Base-by-base conservation (phyloP, 2,888 invertebrate species). In the Drosophila diplacantha region DNA sequence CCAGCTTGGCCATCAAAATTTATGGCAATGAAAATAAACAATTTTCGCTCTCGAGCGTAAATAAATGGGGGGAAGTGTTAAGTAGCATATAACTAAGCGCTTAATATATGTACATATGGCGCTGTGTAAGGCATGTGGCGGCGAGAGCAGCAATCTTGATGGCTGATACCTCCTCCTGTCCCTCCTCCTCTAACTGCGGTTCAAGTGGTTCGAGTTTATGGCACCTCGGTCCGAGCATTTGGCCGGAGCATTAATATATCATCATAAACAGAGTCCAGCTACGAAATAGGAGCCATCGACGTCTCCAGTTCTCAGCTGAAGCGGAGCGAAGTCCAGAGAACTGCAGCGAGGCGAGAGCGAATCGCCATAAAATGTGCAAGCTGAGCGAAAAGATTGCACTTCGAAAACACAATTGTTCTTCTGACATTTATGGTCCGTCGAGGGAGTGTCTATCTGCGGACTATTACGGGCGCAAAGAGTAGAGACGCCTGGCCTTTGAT, bases 21-120 rank as follows among this genome's bases (percentile, higher is more conserved):
- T 74, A 76, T 78, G 68, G 74, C 49, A 50, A 70, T 57, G 39
- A 74, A 82, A 75, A 80, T 73, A 81, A 81, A 82, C 74, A 75
- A 69, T 78, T 73, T 66, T 55, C 55, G 69, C 72, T 52, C 51
- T 50, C 56, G 54, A 60, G 59, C 41, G 44, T 53, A 63, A 56
- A 61, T 58, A 69, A 73, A 56, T 67, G 65, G 60, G 35, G 58
- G 61, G 49, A 77, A 73, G 82, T 80, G 75, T 67, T 79, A 75
- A 81, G 72, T 67, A 65, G 70, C 72, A 67, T 43, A 60, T 66
- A 60, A 41, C 49, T 60, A 72, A 54, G 52, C 58, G 44, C 46
- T 60, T 54, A 69, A 67, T 73, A 51, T 62, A 60, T 37, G 55
- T 55, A 35, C 57, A 35, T 20, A 31, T 43, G 35, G 29, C 34